Conservation (phyloP, 2,888 invertebrate species). For the Rhagophthalmus giganteus region DNA sequence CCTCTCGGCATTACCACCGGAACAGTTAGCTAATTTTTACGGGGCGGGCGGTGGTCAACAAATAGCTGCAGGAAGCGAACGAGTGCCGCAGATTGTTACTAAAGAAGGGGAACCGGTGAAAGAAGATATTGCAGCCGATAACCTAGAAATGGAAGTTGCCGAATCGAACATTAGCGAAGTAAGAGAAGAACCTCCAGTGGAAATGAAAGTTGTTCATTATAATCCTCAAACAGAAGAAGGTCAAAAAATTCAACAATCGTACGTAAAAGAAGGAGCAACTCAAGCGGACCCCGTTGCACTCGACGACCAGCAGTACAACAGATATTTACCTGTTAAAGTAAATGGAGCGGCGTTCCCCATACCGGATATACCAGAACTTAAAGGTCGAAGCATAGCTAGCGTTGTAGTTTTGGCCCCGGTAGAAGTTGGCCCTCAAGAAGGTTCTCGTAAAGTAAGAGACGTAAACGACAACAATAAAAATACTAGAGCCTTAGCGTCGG, state of each 20-base stretch:
- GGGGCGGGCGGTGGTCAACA: slow-evolving; percentile 80
- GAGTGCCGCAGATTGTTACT: slow-evolving; percentile 67
- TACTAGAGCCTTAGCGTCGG: slow-evolving; percentile 56
- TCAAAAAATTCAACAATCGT: slow-evolving; percentile 69
- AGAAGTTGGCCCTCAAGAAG: slow-evolving; percentile 64
- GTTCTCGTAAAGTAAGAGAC: slow-evolving; percentile 58
- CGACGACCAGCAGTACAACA: slow-evolving; percentile 75
- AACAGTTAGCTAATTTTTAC: slow-evolving; percentile 84
- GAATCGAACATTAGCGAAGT: slow-evolving; percentile 60
- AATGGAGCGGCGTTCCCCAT: slow-evolving; percentile 84
- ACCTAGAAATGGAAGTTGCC: slow-evolving; percentile 63
- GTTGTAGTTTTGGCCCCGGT: slow-evolving; percentile 85
- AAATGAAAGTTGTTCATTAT: slow-evolving; percentile 84
- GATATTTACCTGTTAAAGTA: slow-evolving; percentile 82
- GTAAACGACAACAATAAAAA: slow-evolving; percentile 35
- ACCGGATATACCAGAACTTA: slow-evolving; percentile 75
- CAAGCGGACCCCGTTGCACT: slow-evolving; percentile 75
- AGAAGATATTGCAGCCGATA: slow-evolving; percentile 43
- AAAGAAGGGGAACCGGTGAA: slow-evolving; percentile 64
- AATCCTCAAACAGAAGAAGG: slow-evolving; percentile 76
- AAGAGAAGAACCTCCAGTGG: slow-evolving; percentile 62
- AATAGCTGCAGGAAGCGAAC: slow-evolving; percentile 66
- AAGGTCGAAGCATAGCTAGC: slow-evolving; percentile 77
- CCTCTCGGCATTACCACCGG: slow-evolving; percentile 79
- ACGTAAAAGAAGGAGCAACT: slow-evolving; percentile 72